Evolutionary conservation across 2,797 vertebrate species (phyloP).

Genomic region (Alca torda): DNA sequence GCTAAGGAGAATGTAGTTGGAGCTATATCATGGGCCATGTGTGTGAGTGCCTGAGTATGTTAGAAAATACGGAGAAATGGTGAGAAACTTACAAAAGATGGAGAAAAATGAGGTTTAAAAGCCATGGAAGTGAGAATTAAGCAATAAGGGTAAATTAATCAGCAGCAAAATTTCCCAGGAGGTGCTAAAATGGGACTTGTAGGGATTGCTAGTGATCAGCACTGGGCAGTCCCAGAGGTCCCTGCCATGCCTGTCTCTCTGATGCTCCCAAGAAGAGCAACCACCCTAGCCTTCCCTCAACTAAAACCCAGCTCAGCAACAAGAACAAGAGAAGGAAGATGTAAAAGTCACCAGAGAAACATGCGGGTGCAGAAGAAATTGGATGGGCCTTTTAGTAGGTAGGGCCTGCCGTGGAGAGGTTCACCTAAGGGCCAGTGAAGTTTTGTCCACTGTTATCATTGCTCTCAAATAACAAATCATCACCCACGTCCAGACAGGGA

Average conservation of each 20-base stretch:
- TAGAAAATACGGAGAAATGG: background rate
- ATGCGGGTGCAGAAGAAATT: background rate
- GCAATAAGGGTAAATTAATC: background rate
- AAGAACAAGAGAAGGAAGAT: background rate
- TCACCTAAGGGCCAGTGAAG: background rate
- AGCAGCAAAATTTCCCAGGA: background rate
- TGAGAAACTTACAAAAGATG: background rate
- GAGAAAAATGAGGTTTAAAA: background rate
- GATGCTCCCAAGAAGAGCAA: background rate
- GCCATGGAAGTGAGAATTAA: background rate
- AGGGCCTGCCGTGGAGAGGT: background rate
- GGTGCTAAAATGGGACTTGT: background rate
- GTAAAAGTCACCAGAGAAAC: background rate
- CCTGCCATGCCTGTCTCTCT: background rate
- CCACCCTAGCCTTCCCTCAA: too few relatives aligned
- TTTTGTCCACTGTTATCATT: background rate
- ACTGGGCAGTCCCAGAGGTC: background rate
- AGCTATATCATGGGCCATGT: rapidly evolving
- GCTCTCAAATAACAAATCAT: background rate
- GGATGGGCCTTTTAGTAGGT: background rate
- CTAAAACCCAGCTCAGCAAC: background rate
- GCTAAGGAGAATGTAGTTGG: background rate
- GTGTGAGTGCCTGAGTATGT: background rate
- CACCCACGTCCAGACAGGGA: background rate
- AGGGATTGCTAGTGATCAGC: background rate